These are phyloP conservation scores for Macrotis lagotis DNA, from an alignment of 2,113 vertebrate genomes.

Conservation along the genomic window DNA sequence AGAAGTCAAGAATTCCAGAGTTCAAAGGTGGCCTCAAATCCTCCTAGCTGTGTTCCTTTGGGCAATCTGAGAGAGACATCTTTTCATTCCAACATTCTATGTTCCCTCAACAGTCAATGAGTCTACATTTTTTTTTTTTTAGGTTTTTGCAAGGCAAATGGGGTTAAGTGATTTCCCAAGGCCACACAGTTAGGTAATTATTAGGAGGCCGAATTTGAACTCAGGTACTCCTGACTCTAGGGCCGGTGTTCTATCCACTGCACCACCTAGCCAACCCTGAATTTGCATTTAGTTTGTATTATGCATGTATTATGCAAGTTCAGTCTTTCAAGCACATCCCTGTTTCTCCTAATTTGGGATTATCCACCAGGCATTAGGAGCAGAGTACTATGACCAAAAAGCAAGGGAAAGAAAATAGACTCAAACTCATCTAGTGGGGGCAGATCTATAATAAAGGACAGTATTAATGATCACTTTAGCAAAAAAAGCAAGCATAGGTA, in stretches of 20 bases:
- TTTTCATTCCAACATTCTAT: no score
- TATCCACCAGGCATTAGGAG: not conserved
- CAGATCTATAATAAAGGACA: not conserved
- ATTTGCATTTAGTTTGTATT: not conserved
- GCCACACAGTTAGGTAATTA: no score
- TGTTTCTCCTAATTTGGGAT: no score
- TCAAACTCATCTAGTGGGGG: not conserved
- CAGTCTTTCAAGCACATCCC: not conserved
- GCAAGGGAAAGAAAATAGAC: not conserved
- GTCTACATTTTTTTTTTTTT: no score
- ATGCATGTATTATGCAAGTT: not conserved
- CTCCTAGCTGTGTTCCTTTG: not conserved
- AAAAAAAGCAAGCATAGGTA: not conserved
- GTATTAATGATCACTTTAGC: not conserved
- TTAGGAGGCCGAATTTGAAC: no score
- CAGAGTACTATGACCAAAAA: not conserved
- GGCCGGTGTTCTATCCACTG: no score
- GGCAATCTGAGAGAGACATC: no score
- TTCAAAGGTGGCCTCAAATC: not conserved
- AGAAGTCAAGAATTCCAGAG: not conserved
- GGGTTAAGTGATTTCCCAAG: no score
- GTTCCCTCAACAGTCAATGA: not conserved
- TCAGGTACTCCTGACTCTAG: no score
- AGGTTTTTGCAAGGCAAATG: no score
- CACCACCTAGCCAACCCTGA: no score